A percentile compares a stretch with the other conserved stretches of the same genome.
phyloP scores from a whole-genome alignment of 1,140 invertebrate genomes.

The Bradysia coprophila region DNA sequence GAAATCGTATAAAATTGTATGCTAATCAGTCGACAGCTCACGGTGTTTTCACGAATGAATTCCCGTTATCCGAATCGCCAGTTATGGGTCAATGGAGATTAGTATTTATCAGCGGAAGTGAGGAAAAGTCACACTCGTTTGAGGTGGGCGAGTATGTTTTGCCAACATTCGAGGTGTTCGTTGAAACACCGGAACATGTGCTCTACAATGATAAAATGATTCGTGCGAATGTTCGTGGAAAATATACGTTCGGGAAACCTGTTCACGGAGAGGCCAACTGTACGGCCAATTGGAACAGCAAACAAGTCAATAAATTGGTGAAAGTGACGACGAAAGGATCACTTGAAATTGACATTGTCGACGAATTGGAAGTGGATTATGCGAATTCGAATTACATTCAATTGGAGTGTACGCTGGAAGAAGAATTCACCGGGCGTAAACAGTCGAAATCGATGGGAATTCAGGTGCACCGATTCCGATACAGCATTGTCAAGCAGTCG shows the following conservation, averaged over 20 bases:
- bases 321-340: constrained; percentile 31
- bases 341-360: constrained; percentile 45
- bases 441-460: no score
- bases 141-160: constrained; percentile 68
- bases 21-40: constrained; percentile 40
- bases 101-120: constrained; percentile 28
- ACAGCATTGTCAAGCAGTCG: no score
- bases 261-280: constrained; percentile 57
- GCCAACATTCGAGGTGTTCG: constrained; percentile 77
- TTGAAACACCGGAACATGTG: constrained; percentile 61
- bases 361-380: no score
- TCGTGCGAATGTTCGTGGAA: constrained; percentile 58
- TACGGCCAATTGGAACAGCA: constrained; percentile 32
- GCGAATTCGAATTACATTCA: no score
- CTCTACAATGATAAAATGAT: constrained; percentile 62
- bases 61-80: constrained; percentile 64
- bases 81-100: constrained; percentile 85
- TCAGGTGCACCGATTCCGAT: no score
- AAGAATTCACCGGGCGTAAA: constrained; percentile 50
- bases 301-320: constrained; percentile 20
- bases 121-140: constrained; percentile 13
- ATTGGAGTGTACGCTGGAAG: constrained; percentile 51
- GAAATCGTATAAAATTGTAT: constrained; percentile 51
- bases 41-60: constrained; percentile 59
- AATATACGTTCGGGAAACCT: constrained; percentile 46